Evolutionary conservation across 2,113 vertebrate genomes (phyloP), one percentile per base, ranked within the genome.

Genomic region (Mesocricetus auratus): DNA sequence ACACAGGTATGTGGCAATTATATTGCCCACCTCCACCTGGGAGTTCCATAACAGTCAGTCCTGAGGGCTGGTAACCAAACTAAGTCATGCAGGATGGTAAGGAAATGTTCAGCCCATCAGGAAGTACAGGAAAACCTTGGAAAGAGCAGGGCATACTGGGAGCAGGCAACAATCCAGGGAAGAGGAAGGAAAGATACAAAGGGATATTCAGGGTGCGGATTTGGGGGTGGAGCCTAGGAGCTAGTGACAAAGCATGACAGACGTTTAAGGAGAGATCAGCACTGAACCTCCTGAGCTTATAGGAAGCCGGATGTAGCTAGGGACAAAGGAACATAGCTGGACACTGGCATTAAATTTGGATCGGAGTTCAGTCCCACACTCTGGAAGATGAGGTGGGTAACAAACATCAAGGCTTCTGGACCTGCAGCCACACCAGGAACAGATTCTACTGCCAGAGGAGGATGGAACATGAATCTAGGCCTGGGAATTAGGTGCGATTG

Each of bases 141-240:
- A 56, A n/a, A 29, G 24, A 31, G 12, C 1, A 2, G 1, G 3
- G 11, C 1, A 12, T 2, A 0, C 5, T n/a, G 13, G 21, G 15
- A 11, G 31, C 42, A 82, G 36, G 62, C 7, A 2, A 21, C 29
- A 9, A 89, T 64, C 53, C 62, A 69, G 7, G 56, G 58, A 2
- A 3, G 4, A 1, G 6, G 39, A 10, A 47, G 58, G 22, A 1
- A 9, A 71, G 26, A 88, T 36, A 26, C 17, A 26, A 7, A 8
- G 29, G 83, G 21, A 47, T 56, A 2, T 47, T n/a, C 21, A 11
- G 31, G 56, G 22, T 31, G 5, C 36, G 45, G 26, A 60, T 50
- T 66, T 8, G 0, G 29, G 68, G 50, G 9, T 79, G 15, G 83
- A 81, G 26, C 50, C 13, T 16, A 4, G 31, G n/a, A 75, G 58